Conservation (phyloP, 2,888 invertebrate genomes). For the Stenurella melanura region DNA sequence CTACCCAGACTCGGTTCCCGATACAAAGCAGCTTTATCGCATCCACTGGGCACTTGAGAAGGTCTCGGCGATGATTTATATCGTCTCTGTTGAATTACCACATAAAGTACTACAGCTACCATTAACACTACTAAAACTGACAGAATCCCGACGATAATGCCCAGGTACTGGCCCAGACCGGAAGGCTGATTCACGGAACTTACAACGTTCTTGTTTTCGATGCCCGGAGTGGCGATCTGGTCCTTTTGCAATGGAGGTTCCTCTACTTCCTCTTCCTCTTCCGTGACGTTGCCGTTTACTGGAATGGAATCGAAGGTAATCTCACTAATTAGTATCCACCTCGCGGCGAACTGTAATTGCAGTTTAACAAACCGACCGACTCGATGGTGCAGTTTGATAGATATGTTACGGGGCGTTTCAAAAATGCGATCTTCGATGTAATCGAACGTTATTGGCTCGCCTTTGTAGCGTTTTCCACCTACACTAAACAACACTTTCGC, state of each 20-base stretch:
- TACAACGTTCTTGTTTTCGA: slow-evolving; percentile 67
- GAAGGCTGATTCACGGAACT: slow-evolving; percentile 69
- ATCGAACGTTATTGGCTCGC: slow-evolving; percentile 84
- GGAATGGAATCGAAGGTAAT: slow-evolving; percentile 85
- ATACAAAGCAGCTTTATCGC: slow-evolving; percentile 71
- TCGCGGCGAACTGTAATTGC: slow-evolving; percentile 85
- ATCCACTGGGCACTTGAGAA: slow-evolving; percentile 66
- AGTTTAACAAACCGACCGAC: slow-evolving; percentile 88
- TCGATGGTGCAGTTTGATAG: slow-evolving; percentile 86
- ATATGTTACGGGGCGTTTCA: slow-evolving; percentile 87
- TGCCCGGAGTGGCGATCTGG: slow-evolving; percentile 60
- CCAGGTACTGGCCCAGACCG: slow-evolving; percentile 70
- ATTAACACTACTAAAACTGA: slow-evolving; percentile 70
- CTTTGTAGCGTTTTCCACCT: slow-evolving; percentile 85
- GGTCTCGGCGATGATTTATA: slow-evolving; percentile 68
- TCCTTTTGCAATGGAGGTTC: slow-evolving; percentile 61
- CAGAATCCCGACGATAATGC: slow-evolving; percentile 70
- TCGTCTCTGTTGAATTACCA: slow-evolving; percentile 69
- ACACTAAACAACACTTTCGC: slow-evolving; percentile 87
- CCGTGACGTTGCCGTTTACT: slow-evolving; percentile 70
- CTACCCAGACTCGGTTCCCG: slow-evolving; percentile 69
- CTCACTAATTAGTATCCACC: slow-evolving; percentile 94
- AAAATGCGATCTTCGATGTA: slow-evolving; percentile 86
- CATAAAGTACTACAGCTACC: slow-evolving; percentile 68
- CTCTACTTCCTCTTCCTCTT: slow-evolving; percentile 65